phyloP scores from a whole-genome alignment of 2,797 vertebrate species.

The Characodon lateralis region DNA sequence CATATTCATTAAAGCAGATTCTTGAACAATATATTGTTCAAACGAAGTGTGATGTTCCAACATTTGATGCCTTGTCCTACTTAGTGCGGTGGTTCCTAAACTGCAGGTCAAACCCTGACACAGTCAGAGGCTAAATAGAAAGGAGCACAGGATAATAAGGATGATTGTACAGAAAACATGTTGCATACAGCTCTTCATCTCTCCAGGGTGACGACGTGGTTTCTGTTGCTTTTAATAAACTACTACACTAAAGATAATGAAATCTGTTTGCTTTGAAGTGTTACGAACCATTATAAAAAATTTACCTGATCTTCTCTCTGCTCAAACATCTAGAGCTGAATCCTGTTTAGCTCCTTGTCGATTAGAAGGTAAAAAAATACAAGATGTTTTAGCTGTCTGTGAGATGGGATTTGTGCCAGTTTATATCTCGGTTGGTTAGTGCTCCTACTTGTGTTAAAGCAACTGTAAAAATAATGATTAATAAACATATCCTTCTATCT shows the following conservation, averaged over 20 bases:
- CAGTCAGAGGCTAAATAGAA: neutral
- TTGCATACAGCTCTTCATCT: too few relatives aligned
- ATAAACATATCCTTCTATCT: too few relatives aligned
- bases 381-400: neutral
- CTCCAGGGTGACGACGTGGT: neutral
- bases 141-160: neutral
- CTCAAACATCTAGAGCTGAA: neutral
- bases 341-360: neutral
- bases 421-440: too few relatives aligned
- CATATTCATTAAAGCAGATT: too few relatives aligned
- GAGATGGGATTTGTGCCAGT: neutral
- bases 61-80: neutral
- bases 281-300: neutral
- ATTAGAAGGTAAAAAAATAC: too few relatives aligned
- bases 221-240: neutral
- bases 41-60: neutral
- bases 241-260: neutral
- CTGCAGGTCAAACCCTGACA: neutral
- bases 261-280: neutral
- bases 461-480: too few relatives aligned
- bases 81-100: neutral
- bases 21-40: neutral
- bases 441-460: too few relatives aligned
- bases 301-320: too few relatives aligned
- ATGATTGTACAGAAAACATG: neutral